These are phyloP conservation scores for Calycopis cecrops DNA, from an alignment of 1,140 invertebrate genomes.

Conservation along the genomic window DNA sequence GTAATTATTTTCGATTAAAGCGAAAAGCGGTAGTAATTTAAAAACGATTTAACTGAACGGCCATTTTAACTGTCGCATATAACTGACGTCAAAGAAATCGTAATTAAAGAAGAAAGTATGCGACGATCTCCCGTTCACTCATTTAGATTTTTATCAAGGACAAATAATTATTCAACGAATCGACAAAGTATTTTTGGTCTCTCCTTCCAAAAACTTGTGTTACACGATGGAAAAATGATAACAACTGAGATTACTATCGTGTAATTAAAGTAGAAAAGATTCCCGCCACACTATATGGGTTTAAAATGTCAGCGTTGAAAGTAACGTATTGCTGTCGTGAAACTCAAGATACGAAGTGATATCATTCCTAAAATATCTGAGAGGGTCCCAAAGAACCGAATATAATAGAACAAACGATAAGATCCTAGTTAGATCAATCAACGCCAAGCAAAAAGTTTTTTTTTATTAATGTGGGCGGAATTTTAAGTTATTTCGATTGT, in stretches of 20 bases:
- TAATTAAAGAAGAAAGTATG: slow-evolving; percentile 6
- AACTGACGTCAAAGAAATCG: slow-evolving; percentile 1
- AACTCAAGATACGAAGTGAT: slow-evolving; percentile 62
- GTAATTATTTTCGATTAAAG: no score
- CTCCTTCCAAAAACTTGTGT: slow-evolving; percentile 10
- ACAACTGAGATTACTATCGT: slow-evolving; percentile 58
- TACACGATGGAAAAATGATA: slow-evolving; percentile 46
- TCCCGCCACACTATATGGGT: slow-evolving; percentile 49
- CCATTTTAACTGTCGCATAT: background rate
- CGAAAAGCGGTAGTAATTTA: background rate
- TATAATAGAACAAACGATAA: slow-evolving; percentile 44
- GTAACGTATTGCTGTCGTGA: slow-evolving; percentile 70
- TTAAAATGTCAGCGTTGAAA: slow-evolving; percentile 43
- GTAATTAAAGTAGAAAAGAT: slow-evolving; percentile 67
- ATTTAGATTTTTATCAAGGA: background rate
- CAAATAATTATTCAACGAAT: slow-evolving; percentile 7
- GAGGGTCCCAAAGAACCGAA: slow-evolving; percentile 38
- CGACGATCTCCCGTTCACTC: background rate
- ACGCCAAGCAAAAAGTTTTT: slow-evolving; percentile 32
- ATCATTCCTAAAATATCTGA: slow-evolving; percentile 59
- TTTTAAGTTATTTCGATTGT: no score
- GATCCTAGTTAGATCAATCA: slow-evolving; percentile 46
- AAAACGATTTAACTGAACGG: background rate
- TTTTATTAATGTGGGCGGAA: no score
- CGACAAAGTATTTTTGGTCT: background rate